phyloP scores from a whole-genome alignment of 2,113 vertebrate genomes.

The Pteronura brasiliensis region DNA sequence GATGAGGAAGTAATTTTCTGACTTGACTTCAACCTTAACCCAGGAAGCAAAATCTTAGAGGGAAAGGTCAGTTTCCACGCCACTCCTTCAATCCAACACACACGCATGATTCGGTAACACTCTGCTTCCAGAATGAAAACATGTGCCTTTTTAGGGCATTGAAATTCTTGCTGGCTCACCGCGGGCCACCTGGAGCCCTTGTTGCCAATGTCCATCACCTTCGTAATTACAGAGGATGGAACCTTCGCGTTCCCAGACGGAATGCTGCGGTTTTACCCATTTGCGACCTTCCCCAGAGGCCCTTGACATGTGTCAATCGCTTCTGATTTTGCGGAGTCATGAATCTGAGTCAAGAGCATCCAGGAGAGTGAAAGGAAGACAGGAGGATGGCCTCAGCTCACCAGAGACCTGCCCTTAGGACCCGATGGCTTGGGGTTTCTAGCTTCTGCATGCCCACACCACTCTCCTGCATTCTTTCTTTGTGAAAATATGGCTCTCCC shows the following conservation, averaged over 20 bases:
- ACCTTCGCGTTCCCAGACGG: not conserved
- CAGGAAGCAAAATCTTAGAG: not conserved
- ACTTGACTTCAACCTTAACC: not conserved
- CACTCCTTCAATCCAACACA: not conserved
- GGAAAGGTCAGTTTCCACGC: not conserved
- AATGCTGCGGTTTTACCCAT: rapidly evolving
- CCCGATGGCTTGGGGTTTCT: rapidly evolving
- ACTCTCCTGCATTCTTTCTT: not conserved
- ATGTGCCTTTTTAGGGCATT: not conserved
- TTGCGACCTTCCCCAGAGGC: not conserved
- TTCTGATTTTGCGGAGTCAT: not conserved
- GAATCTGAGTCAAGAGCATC: not conserved
- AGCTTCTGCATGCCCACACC: rapidly evolving
- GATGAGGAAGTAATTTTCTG: not conserved
- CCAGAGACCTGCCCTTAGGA: not conserved
- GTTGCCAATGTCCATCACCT: not conserved
- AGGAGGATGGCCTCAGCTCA: not conserved
- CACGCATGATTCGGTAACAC: not conserved
- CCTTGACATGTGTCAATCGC: not conserved
- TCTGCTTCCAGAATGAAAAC: not conserved
- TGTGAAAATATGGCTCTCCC: not conserved
- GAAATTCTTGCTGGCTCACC: not conserved
- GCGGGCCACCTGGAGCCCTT: not conserved
- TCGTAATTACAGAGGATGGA: not conserved
- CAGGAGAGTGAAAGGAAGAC: not conserved